A percentile compares a stretch with the other conserved stretches of the same genome.
Evolutionary conservation across 2,113 vertebrate genomes (phyloP).

Genomic region (Eudorcas thomsonii): DNA sequence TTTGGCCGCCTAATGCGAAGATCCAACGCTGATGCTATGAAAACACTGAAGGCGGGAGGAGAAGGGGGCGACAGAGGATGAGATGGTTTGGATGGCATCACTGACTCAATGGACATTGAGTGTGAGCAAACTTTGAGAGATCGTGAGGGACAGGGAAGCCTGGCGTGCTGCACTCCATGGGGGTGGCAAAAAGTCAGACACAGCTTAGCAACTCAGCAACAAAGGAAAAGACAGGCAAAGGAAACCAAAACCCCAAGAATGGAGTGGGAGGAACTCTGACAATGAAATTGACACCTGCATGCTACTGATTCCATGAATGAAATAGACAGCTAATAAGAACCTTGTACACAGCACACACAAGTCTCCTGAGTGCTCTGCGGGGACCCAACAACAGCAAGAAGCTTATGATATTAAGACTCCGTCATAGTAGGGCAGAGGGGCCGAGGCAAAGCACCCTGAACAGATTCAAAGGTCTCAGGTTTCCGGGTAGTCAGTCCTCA

Average conservation of each 20-base stretch:
- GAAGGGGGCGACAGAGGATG: not conserved
- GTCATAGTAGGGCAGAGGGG: not conserved
- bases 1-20: rapidly evolving
- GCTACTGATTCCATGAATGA: not conserved
- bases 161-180: not conserved
- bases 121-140: not conserved
- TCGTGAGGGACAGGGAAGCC: not conserved
- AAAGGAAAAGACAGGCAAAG: not conserved
- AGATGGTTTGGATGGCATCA: not conserved
- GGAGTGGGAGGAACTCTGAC: not conserved
- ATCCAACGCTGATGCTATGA: not conserved
- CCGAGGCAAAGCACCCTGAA: rapidly evolving
- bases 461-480: not conserved
- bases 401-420: not conserved
- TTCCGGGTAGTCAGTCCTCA: rapidly evolving
- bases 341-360: not conserved
- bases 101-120: not conserved
- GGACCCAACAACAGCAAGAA: not conserved
- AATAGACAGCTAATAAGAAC: rapidly evolving
- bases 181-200: not conserved
- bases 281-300: rapidly evolving
- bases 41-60: not conserved
- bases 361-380: not conserved
- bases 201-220: not conserved
- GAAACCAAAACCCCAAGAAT: not conserved